Evolutionary conservation across 64 coral and sea anemone species (phyloP).

Genomic region (Montipora efflorescens): DNA sequence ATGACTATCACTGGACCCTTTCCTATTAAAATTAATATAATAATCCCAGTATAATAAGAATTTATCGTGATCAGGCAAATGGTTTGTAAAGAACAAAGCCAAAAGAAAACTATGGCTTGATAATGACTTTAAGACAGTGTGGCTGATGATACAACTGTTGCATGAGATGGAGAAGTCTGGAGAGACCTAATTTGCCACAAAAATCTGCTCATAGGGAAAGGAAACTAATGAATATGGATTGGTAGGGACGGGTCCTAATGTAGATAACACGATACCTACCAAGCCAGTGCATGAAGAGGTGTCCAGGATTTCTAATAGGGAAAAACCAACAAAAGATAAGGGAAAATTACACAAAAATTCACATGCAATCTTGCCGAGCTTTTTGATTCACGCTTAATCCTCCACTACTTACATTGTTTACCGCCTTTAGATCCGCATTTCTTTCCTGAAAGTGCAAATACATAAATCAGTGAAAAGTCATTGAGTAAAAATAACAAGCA

Average conservation of each 20-base stretch:
- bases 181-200: too few species aligned
- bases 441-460: slow-evolving; percentile 63
- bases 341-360: not conserved
- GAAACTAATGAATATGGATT: too few species aligned
- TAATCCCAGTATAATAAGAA: too few species aligned
- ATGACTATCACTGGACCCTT: slow-evolving; percentile 87
- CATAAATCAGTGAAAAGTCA: not conserved
- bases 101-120: too few species aligned
- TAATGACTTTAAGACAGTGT: too few species aligned
- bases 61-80: not conserved
- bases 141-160: too few species aligned
- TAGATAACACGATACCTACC: slow-evolving; percentile 29
- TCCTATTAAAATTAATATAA: slow-evolving; percentile 28
- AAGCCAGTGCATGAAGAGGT: slow-evolving; percentile 95
- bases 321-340: not conserved
- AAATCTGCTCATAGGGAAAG: too few species aligned
- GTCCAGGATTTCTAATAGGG: slow-evolving; percentile 86
- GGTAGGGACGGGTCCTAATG: not conserved
- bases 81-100: too few species aligned
- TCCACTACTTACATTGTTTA: slow-evolving; percentile 79
- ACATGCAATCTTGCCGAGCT: not conserved
- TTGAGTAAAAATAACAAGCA: too few species aligned
- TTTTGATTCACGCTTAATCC: not conserved
- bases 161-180: too few species aligned
- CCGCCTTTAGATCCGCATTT: slow-evolving; percentile 68